These are phyloP conservation scores for Lathamus discolor DNA, from an alignment of 2,113 vertebrate species.

Conservation along the genomic window DNA sequence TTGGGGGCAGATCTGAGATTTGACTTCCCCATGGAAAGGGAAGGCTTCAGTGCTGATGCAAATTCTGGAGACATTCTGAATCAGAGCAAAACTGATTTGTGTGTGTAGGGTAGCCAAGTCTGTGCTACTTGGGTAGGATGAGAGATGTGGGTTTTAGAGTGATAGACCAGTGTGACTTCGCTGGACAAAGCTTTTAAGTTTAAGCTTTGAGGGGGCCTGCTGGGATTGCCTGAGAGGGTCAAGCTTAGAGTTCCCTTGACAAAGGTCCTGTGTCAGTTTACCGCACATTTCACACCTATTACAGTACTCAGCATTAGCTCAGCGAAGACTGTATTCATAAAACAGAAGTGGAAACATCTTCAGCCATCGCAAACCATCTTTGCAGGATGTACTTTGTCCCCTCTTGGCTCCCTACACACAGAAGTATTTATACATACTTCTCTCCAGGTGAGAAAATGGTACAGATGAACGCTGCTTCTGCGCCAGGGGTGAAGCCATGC, in stretches of 20 bases:
- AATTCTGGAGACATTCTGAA: neutral
- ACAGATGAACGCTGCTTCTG: neutral
- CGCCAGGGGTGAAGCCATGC: neutral
- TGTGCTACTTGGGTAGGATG: neutral
- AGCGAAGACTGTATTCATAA: neutral
- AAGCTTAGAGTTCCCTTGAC: neutral
- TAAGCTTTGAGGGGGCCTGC: neutral
- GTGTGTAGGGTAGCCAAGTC: neutral
- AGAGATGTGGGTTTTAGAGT: neutral
- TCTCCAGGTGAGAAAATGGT: neutral
- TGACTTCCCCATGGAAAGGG: neutral
- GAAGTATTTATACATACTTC: neutral
- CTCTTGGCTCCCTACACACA: neutral
- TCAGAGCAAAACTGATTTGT: neutral
- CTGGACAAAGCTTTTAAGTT: neutral
- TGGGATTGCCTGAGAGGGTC: neutral
- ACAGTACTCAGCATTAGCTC: neutral
- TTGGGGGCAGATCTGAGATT: neutral
- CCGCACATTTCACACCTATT: neutral
- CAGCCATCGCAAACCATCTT: neutral
- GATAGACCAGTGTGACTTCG: neutral
- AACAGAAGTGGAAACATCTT: neutral
- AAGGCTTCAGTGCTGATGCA: neutral
- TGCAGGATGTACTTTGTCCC: neutral
- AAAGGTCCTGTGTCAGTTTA: neutral